Evolutionary conservation across 2,888 invertebrate genomes (phyloP), one percentile per base, ranked within the genome.

Genomic region (Agonopterix alstromeriana): DNA sequence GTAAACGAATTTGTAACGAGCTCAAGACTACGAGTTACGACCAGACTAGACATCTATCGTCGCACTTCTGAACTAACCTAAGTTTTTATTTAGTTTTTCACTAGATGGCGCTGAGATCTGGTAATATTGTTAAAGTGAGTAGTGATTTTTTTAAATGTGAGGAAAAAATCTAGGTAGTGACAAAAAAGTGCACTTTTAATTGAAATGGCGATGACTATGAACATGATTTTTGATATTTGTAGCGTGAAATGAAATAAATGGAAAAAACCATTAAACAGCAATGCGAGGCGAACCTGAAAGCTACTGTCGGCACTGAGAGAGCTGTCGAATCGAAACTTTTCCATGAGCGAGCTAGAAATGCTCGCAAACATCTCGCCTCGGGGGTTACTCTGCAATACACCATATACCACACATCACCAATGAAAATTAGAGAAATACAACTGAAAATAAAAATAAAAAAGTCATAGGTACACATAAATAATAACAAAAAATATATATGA

Each of bases 291-390:
- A 92, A 91, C 94, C 93, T 91, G 93, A 72, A 91, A 93, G 90
- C 91, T 95, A 90, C 91, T 93, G 88, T 91, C 92, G 79, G 92
- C 91, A 88, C 93, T 93, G 78, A 93, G 85, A 67, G 93, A 93
- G 79, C 93, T 92, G 84, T 93, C 93, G 85, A 94, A 91, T 71
- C 93, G 93, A 89, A 94, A 93, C 82, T 93, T 93, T 79, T 93
- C 94, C 92, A 95, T 92, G 83, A 95, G 89, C 55, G 95, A 95
- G 64, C 93, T 94, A 63, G 94, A 93, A 67, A 95, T 93, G 86
- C 94, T 94, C 65, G 95, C 95, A 79, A 92, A 94, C 90, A 94
- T 94, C 90, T 95, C 95, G 68, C 95, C 94, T 70, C 93, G 92
- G 67, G 93, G 91, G 77, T 93, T 93, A 82, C 90, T 91, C 93